Evolutionary conservation across 2,113 vertebrate genomes (phyloP).

Genomic region (Neotoma lepida): DNA sequence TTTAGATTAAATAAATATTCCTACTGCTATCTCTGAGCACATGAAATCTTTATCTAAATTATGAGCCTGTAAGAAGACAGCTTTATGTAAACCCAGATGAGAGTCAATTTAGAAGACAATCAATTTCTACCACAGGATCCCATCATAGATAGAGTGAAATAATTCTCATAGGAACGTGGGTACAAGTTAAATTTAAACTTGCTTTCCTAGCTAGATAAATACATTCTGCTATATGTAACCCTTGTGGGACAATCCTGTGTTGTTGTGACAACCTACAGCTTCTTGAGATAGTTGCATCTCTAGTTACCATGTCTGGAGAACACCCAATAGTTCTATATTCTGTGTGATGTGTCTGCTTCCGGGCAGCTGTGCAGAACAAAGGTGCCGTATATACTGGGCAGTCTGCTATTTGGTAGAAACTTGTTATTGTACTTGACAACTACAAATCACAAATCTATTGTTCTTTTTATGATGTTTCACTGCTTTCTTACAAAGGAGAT

Average conservation of each 20-base stretch:
- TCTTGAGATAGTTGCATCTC: background rate
- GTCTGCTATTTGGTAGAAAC: background rate
- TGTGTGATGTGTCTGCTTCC: background rate
- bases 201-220: background rate
- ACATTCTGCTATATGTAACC: background rate
- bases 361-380: background rate
- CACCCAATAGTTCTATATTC: background rate
- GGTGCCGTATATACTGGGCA: fast-evolving
- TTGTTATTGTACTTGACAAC: background rate
- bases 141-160: background rate
- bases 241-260: background rate
- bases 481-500: background rate
- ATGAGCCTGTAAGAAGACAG: slow-evolving; percentile 37
- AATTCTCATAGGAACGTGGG: background rate
- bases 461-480: background rate
- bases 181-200: background rate
- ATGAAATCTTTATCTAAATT: slow-evolving; percentile 36
- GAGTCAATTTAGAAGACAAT: slow-evolving; percentile 25
- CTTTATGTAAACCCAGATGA: slow-evolving; percentile 48
- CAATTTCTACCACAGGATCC: slow-evolving; percentile 1
- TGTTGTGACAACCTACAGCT: background rate
- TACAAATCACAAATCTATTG: fast-evolving
- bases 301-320: background rate
- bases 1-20: slow-evolving; percentile 56
- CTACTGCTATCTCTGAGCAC: background rate